Conservation (phyloP, 2,797 vertebrate genomes). For the Mico argentatus region DNA sequence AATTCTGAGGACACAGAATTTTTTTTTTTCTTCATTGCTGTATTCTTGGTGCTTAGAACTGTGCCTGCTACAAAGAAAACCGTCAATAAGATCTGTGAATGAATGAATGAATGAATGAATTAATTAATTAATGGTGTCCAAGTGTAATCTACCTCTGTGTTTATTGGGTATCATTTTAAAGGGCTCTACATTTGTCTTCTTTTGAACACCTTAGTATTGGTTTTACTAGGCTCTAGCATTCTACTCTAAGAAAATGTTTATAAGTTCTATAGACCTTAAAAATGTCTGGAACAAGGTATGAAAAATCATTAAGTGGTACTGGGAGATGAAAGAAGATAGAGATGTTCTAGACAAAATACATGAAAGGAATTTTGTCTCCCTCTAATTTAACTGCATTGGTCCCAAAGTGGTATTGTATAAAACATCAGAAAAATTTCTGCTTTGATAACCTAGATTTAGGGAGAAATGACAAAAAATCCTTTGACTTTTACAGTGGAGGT, state of each 20-base stretch:
- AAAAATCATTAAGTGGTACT: slow-evolving; percentile 26
- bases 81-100: background rate
- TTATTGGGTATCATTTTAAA: slow-evolving; percentile 7
- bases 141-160: background rate
- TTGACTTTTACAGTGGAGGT: background rate
- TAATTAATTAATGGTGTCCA: background rate
- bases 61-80: background rate
- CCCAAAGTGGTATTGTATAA: background rate
- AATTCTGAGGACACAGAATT: background rate
- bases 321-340: slow-evolving; percentile 31
- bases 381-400: background rate
- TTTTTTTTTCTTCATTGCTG: background rate
- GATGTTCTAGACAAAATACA: background rate
- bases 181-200: background rate
- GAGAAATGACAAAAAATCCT: background rate
- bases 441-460: background rate
- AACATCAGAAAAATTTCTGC: background rate
- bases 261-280: background rate
- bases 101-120: too few species aligned
- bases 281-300: background rate
- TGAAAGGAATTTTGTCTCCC: background rate
- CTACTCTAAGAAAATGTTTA: background rate
- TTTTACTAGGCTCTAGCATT: background rate
- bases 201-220: background rate
- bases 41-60: background rate